Conservation (phyloP, 1,140 invertebrate genomes). For the Proctacanthus coquilletti region DNA sequence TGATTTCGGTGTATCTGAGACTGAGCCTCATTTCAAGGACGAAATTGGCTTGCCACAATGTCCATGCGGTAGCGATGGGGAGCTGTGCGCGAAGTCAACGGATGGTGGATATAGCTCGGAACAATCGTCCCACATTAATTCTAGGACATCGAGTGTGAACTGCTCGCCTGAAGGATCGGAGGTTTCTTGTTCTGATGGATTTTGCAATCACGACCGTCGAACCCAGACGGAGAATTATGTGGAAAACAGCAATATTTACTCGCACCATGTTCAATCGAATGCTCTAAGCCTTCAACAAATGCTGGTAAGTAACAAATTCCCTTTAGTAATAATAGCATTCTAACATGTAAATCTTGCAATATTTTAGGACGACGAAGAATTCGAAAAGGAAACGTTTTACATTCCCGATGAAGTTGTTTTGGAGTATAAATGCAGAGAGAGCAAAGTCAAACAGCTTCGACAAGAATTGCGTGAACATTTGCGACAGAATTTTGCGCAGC, state of each 20-base stretch:
- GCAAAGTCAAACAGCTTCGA: slow-evolving; percentile 61
- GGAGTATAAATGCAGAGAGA: slow-evolving; percentile 39
- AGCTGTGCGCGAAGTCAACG: slow-evolving; percentile 40
- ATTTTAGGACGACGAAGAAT: slow-evolving; percentile 51
- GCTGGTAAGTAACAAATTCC: slow-evolving; percentile 28
- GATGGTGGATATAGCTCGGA: slow-evolving; percentile 75
- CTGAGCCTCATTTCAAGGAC: slow-evolving; percentile 1
- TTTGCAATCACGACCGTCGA: slow-evolving; percentile 52
- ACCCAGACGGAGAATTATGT: slow-evolving; percentile 8
- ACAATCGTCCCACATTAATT: slow-evolving; percentile 35
- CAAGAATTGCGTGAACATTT: slow-evolving; percentile 65
- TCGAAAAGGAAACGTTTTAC: slow-evolving; percentile 56
- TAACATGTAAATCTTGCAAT: background rate
- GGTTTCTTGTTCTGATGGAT: slow-evolving; percentile 66
- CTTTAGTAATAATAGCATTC: background rate
- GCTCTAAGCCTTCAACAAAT: slow-evolving; percentile 28
- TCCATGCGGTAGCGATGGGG: slow-evolving; percentile 28
- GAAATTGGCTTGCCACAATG: slow-evolving; percentile 12
- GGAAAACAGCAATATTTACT: too few species aligned
- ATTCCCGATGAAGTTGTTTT: slow-evolving; percentile 77
- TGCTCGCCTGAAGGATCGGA: slow-evolving; percentile 72
- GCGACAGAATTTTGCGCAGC: slow-evolving; percentile 62
- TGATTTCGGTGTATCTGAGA: slow-evolving; percentile 4
- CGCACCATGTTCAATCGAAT: slow-evolving; percentile 12
- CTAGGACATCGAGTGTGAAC: slow-evolving; percentile 47